Evolutionary conservation across 2,888 invertebrate species (phyloP).

Genomic region (Pristionchus exspectatus): DNA sequence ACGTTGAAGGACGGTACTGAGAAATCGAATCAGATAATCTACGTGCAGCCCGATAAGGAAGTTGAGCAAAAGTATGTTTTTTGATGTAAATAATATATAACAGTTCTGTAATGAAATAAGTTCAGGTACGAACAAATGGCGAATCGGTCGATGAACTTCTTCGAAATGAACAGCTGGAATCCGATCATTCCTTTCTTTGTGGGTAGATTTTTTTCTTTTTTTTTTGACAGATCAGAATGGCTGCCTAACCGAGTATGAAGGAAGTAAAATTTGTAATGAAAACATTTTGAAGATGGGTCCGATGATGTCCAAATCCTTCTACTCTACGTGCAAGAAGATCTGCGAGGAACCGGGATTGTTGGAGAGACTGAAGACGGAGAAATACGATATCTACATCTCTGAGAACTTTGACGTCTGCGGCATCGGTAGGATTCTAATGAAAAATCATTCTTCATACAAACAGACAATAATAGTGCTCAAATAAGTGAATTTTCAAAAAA

Average conservation of each 20-base stretch:
- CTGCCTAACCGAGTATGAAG: background rate
- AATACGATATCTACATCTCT: conserved; percentile 26
- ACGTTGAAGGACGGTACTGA: background rate
- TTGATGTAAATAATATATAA: background rate
- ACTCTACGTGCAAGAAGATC: conserved; percentile 10
- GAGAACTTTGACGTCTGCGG: conserved; percentile 46
- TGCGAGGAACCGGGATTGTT: conserved; percentile 11
- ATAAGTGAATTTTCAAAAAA: too few species aligned
- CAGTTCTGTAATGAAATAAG: background rate
- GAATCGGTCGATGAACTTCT: background rate
- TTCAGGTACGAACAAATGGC: conserved; percentile 22
- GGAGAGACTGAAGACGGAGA: background rate
- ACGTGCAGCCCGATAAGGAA: background rate
- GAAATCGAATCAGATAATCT: conserved; percentile 16
- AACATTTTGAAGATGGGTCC: background rate
- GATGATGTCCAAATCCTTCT: conserved; percentile 18
- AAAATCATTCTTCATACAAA: too few species aligned
- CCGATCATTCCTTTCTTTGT: background rate
- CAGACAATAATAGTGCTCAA: too few species aligned
- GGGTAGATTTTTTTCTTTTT: background rate
- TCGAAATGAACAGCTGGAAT: background rate
- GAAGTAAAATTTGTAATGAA: background rate
- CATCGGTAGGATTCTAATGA: background rate
- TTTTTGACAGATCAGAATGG: background rate
- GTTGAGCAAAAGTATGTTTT: background rate